These are phyloP conservation scores for Empis stercorea DNA, from an alignment of 2,888 invertebrate genomes.

Conservation along the genomic window DNA sequence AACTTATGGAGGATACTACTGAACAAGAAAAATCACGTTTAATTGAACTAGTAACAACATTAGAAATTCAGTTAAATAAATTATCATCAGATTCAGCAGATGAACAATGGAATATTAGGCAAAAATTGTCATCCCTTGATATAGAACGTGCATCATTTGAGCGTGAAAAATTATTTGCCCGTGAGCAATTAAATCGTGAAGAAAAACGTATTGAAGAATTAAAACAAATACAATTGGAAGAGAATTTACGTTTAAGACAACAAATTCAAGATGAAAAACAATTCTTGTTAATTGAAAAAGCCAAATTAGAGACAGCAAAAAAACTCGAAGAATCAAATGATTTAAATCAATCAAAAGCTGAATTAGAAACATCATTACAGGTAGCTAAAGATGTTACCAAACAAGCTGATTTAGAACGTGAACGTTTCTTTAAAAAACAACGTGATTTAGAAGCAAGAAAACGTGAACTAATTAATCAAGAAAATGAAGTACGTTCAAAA, in stretches of 20 bases:
- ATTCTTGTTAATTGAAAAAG: conserved; percentile 23
- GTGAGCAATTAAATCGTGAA: conserved; percentile 30
- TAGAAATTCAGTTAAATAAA: conserved; percentile 28
- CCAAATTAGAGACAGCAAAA: conserved; percentile 26
- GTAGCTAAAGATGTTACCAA: conserved; percentile 32
- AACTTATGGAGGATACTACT: conserved; percentile 23
- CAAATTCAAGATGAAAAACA: conserved; percentile 29
- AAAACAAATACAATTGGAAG: conserved; percentile 26
- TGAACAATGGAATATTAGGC: conserved; percentile 33
- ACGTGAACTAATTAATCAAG: conserved; percentile 27
- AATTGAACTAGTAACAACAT: conserved; percentile 30
- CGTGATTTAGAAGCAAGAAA: conserved; percentile 30
- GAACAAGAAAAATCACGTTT: conserved; percentile 29
- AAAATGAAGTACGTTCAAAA: conserved; percentile 23
- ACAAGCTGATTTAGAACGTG: conserved; percentile 31
- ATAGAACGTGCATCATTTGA: conserved; percentile 30
- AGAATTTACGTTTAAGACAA: conserved; percentile 23
- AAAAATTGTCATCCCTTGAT: conserved; percentile 30
- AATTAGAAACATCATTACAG: conserved; percentile 30
- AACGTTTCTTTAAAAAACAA: conserved; percentile 28
- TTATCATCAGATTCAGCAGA: conserved; percentile 30
- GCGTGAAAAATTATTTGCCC: conserved; percentile 27
- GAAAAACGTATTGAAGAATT: conserved; percentile 31
- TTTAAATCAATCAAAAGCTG: conserved; percentile 22
- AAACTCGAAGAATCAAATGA: conserved; percentile 20